Evolutionary conservation across 1,140 invertebrate genomes (phyloP), one percentile per base, ranked within the genome.

Genomic region (Ceratina japonica): DNA sequence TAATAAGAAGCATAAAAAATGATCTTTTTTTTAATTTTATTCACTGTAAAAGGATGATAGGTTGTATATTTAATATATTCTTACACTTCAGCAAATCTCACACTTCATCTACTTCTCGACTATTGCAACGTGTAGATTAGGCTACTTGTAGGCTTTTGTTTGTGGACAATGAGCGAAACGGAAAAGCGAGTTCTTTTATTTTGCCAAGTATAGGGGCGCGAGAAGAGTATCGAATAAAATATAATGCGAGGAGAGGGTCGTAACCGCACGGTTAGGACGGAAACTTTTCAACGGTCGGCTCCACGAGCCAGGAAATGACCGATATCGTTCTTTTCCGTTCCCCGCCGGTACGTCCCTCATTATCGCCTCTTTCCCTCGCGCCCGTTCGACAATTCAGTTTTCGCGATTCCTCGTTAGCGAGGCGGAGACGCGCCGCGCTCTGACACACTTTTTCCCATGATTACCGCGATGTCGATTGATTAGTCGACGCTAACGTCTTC

Each of bases 381-480:
- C 22, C 52, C 8, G n/a, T 2, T 15, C 4, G 24, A 12, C 16
- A 3, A 13, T 54, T 15, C 59, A 49, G 12, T 54, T 49, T 56
- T 15, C 49, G 13, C 20, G 52, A 24, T 51, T 79, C 78, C 18
- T 78, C 59, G 75, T 62, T 83, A 83, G 49, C 76, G 54, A 64
- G 8, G 2, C 13, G 7, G 24, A 52, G 3, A 16, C 54, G 52
- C 52, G 2, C 2, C 31, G 22, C 10, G 16, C 37, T 13, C 24
- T 74, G 79, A 76, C 80, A 79, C 44, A 70, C 78, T 86, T 86
- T 81, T 85, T 78, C 63, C n/a, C 68, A 58, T 70, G 74, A 84
- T 84, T 81, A 85, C 22, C 79, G 37, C 70, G 74, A 78, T 85
- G 61, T 78, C 83, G 71, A 85, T 85, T 81, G 83, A 85, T 85